Base-by-base conservation (phyloP, 2,888 invertebrate species). In the Ophion slaviceki region DNA sequence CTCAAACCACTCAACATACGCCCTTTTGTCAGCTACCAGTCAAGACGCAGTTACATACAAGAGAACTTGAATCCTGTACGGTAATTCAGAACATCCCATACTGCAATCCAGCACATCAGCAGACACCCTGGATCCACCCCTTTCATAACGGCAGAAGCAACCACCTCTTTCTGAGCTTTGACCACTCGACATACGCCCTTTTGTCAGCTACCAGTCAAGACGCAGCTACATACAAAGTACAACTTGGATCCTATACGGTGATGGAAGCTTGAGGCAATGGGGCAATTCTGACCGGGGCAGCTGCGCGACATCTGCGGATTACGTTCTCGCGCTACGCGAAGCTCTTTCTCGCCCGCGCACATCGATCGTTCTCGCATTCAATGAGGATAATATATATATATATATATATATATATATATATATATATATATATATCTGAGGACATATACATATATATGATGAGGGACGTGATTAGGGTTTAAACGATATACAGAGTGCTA, bases 241-340 rank as follows among this genome's bases (percentile, higher is more conserved):
- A 14, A 40, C 40, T 61, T 24, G 72, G 68, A 77, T 62, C 57
- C 32, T 84, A 47, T 81, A 75, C 57, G 36, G 78, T 64, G 40
- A 72, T 80, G 77, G 24, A 61, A 82, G 67, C 71, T 61, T 45
- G 81, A 77, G 66, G 80, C 71, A 82, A 77, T 79, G 72, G 72
- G 53, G 85, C 79, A 68, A 74, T 68, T 78, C n/a, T 68, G 28
- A 79, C 81, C 81, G 82, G 82, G 87, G 89, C 93, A 93, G 93
- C 93, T 93, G 93, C 88, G 88, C 90, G 90, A 92, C 93, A 93
- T 93, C 92, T 93, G 93, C 90, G 90, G 90, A 90, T 90, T 91
- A 90, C 91, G 89, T 91, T 90, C 88, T 89, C 87, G 89, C 85
- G 81, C 85, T 82, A 79, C 88, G 84, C 86, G 84, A 88, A 89